Evolutionary conservation across 2,113 vertebrate species (phyloP).

Genomic region (Anolis carolinensis): DNA sequence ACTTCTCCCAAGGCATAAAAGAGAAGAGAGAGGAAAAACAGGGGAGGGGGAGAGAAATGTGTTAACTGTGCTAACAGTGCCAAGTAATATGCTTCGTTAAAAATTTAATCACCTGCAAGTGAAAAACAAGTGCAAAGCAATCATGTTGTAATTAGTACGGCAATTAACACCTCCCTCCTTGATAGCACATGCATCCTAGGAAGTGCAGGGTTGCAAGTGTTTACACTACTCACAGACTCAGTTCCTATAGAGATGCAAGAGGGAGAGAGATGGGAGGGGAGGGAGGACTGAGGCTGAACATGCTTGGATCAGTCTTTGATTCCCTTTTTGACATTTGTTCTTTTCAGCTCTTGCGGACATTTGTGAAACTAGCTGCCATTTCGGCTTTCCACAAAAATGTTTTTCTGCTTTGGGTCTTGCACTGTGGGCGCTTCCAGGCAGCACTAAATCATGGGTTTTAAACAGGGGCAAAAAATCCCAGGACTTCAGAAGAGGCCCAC

Average conservation of each 20-base stretch:
- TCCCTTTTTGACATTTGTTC: constrained; percentile 60
- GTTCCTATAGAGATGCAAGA: constrained; percentile 79
- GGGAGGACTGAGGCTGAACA: constrained; percentile 60
- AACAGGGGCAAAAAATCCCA: too few relatives aligned
- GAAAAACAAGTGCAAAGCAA: constrained; percentile 99
- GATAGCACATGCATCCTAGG: constrained; percentile 83
- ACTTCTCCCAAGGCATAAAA: constrained; percentile 82
- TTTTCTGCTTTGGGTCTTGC: background rate
- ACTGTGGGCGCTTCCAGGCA: too few relatives aligned
- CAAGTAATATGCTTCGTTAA: constrained; percentile 99
- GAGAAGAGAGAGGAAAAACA: constrained; percentile 58
- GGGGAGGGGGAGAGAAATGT: constrained; percentile 79
- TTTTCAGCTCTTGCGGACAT: constrained; percentile 44
- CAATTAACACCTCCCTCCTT: constrained; percentile 97
- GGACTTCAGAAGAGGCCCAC: too few relatives aligned
- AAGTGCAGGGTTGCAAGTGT: constrained; percentile 85
- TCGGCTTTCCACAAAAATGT: constrained; percentile 55
- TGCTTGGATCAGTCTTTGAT: constrained; percentile 71
- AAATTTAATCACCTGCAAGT: constrained; percentile 99
- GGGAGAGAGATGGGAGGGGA: constrained; percentile 33
- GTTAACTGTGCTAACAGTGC: constrained; percentile 94
- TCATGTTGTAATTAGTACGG: constrained; percentile 99
- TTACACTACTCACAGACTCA: constrained; percentile 84
- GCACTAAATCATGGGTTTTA: too few relatives aligned
- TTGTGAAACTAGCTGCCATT: constrained; percentile 72